A percentile compares a stretch with the other conserved stretches of the same genome.
phyloP scores from a whole-genome alignment of 2,113 vertebrate species.

The Balaeniceps rex region DNA sequence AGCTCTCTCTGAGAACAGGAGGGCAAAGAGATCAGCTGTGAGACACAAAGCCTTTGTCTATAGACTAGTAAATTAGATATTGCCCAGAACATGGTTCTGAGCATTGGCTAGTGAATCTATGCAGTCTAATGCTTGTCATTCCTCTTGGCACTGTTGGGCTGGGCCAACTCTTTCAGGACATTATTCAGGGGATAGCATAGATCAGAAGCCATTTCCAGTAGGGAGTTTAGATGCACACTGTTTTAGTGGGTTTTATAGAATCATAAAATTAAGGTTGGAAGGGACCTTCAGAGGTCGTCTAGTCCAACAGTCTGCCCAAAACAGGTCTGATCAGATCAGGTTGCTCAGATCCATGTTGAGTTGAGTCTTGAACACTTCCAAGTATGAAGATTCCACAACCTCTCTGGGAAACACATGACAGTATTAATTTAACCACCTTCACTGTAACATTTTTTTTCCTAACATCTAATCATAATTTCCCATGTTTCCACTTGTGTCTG shows the following conservation, averaged over 20 bases:
- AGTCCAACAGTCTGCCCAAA: neutral
- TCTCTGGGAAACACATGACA: neutral
- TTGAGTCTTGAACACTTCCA: neutral
- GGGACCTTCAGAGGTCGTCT: neutral
- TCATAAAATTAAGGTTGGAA: neutral
- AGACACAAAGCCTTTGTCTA: neutral
- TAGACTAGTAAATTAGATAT: neutral
- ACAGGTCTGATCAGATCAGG: neutral
- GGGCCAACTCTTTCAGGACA: neutral
- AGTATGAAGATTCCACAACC: neutral
- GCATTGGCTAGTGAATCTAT: neutral
- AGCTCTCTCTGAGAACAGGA: neutral
- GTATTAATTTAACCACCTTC: neutral
- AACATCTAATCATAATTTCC: neutral
- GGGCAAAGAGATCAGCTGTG: neutral
- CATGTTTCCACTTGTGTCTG: neutral
- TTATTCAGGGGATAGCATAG: neutral
- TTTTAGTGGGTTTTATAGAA: neutral
- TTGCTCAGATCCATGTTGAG: neutral
- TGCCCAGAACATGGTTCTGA: neutral
- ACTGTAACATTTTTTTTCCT: neutral
- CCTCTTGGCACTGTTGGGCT: neutral
- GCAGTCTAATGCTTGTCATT: neutral
- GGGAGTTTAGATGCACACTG: neutral
- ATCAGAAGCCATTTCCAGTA: neutral